Evolutionary conservation across 2,113 vertebrate genomes (phyloP), one percentile per base, ranked within the genome.

Genomic region (Clarias gariepinus): DNA sequence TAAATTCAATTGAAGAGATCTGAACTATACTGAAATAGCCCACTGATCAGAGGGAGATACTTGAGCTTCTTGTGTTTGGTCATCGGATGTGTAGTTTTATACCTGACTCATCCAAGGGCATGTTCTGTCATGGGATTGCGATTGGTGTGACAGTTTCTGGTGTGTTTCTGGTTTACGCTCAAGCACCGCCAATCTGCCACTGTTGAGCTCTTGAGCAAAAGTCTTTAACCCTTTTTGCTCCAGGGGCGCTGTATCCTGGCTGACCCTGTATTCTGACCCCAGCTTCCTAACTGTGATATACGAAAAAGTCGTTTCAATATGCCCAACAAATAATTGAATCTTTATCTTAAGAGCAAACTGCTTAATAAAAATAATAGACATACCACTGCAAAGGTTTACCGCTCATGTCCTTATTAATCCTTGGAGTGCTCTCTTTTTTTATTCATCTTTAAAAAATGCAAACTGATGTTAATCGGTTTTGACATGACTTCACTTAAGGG

Each of bases 371-470:
- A 10, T 9, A 33, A 23, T 66, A 4, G 13, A 19, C 21, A 64
- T 52, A 21, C 8, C 60, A 1, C 13, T 28, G 21, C 25, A 19
- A 23, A 47, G 15, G 21, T 81, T 63, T 63, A 3, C 9, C 8
- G 15, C 21, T 6, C 71, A 36, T 76, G 74, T 82, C 76, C 86
- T 86, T 84, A 86, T n/a, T 55, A 77, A 61, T 53, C 73, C 80
- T 52, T 58, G 18, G 55, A 76, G 80, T 12, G 23, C 33, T 53
- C 57, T 60, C 21, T 36, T 3, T 77, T n/a, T 15, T 33, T 61
- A 30, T 41, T 11, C 81, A 76, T n/a, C 63, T 69, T 52, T 83
- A 25, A 64, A 78, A 85, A 85, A 63, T 63, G 13, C 25, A 9
- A 19, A 23, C 10, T 81, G 77, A 81, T 28, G 77, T 74, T 84